Evolutionary conservation across 2,797 vertebrate genomes (phyloP), one percentile per base, ranked within the genome.

Genomic region (Diplodus sargus): DNA sequence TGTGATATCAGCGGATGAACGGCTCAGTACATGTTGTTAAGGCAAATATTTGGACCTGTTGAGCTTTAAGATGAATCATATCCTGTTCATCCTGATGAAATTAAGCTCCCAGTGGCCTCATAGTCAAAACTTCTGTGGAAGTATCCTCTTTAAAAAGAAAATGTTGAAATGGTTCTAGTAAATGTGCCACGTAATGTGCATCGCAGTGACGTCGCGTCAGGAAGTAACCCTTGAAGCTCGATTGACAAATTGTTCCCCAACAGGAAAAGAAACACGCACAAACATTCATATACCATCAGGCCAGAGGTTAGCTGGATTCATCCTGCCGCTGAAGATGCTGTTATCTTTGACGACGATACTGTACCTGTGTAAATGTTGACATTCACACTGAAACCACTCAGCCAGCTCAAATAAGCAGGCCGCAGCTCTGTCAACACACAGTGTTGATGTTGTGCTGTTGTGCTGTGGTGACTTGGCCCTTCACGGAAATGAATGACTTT

Each of bases 351-450:
- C 18, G 23, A 28, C 11, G 48, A 34, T 57, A 66, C 15, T 18
- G 25, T 11, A 10, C 25, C 6, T 20, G 43, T 58, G 57, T 45
- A 52, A 69, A 79, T 68, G 17, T 60, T 65, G 57, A 30, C 58
- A 61, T 42, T 66, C 54, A 23, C 4, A 66, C 18, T 43, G 2
- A 45, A 49, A 49, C 47, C 34, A 43, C 17, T 56, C n/a, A 4
- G 6, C 5, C 2, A 15, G 8, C 20, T 60, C n/a, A 67, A 78
- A 74, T 45, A 45, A 62, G 49, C 58, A 67, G 6, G 49, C 20
- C 5, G 30, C 25, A 56, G n/a, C 16, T 2, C 43, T 49, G 22
- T 14, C 53, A 45, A 53, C 53, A 70, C 30, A 65, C 10, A 15
- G 6, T 48, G 11, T 18, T 17, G 42, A 63, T 17, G 49, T 34